Percentiles rank a stretch among this genome's conserved stretches.
Conservation (phyloP, 2,888 invertebrate genomes). For the Gerris lacustris region DNA sequence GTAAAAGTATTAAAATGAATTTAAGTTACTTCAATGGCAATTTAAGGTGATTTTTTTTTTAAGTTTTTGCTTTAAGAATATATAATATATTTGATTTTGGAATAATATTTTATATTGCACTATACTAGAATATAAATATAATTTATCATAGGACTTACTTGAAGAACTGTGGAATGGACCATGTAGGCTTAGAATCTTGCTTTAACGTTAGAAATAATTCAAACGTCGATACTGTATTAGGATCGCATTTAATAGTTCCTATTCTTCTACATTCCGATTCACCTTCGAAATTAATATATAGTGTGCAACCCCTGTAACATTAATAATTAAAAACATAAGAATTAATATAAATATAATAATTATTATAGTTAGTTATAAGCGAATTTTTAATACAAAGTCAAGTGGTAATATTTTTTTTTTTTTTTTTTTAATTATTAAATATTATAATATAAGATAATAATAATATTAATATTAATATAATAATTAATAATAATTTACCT, state of each 20-base stretch:
- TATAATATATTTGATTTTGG: too few relatives aligned
- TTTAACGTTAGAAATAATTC: conserved; percentile 78
- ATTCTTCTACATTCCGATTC: conserved; percentile 54
- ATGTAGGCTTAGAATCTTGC: conserved; percentile 58
- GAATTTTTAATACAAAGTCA: too few relatives aligned
- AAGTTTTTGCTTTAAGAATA: too few relatives aligned
- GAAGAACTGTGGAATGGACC: conserved; percentile 82
- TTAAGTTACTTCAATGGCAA: too few relatives aligned
- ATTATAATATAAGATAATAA: conserved; percentile 7
- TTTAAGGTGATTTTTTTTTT: too few relatives aligned
- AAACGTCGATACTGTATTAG: conserved; percentile 76
- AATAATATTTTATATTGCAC: too few relatives aligned
- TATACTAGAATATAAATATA: background rate
- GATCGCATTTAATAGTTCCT: conserved; percentile 74
- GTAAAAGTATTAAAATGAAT: too few relatives aligned
- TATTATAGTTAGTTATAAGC: too few relatives aligned
- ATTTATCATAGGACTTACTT: conserved; percentile 52
- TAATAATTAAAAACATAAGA: too few relatives aligned
- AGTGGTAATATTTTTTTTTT: too few relatives aligned
- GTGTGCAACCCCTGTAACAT: conserved; percentile 60
- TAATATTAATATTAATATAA: background rate
- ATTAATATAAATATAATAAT: too few relatives aligned
- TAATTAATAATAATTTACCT: conserved; percentile 36
- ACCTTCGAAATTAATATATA: conserved; percentile 70
- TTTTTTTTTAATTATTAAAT: too few relatives aligned